phyloP scores from a whole-genome alignment of 2,113 vertebrate species.

The Gnathonemus echidnorhynchus region DNA sequence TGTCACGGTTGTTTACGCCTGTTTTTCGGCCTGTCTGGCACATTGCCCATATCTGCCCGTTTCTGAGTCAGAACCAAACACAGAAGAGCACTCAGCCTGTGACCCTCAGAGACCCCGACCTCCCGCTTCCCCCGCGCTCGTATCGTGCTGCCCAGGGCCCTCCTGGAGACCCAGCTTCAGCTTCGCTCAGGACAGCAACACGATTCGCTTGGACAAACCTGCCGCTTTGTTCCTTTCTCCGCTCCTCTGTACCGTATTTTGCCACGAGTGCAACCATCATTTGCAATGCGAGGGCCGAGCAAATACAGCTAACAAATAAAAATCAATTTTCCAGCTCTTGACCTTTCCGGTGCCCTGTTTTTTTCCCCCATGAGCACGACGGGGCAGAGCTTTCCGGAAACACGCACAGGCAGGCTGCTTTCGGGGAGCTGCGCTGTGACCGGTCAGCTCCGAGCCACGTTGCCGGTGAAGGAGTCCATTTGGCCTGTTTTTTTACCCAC shows the following conservation, averaged over 20 bases:
- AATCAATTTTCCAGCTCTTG: conserved; percentile 1
- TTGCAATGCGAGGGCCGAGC: not conserved
- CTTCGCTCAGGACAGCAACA: not conserved
- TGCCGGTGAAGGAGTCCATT: not conserved
- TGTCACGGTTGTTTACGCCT: not conserved
- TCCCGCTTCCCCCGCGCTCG: not conserved
- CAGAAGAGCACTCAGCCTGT: not conserved
- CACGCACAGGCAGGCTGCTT: not conserved
- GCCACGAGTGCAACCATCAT: not conserved
- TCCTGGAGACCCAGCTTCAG: not conserved
- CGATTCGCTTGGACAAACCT: not conserved
- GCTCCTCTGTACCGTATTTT: not conserved
- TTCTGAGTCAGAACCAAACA: not conserved
- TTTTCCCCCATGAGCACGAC: not conserved
- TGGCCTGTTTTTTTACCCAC: not conserved
- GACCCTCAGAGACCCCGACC: not conserved
- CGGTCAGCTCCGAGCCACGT: conserved; percentile 35
- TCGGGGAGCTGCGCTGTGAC: conserved; percentile 26
- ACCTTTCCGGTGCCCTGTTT: not conserved
- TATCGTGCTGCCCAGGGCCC: not conserved
- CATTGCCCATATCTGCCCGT: not conserved
- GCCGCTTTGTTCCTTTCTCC: not conserved
- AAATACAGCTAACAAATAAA: not conserved
- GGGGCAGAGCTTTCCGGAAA: not conserved
- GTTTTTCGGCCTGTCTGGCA: not conserved